Evolutionary conservation across 2,113 vertebrate genomes (phyloP).

Genomic region (Antechinus stuartii): DNA sequence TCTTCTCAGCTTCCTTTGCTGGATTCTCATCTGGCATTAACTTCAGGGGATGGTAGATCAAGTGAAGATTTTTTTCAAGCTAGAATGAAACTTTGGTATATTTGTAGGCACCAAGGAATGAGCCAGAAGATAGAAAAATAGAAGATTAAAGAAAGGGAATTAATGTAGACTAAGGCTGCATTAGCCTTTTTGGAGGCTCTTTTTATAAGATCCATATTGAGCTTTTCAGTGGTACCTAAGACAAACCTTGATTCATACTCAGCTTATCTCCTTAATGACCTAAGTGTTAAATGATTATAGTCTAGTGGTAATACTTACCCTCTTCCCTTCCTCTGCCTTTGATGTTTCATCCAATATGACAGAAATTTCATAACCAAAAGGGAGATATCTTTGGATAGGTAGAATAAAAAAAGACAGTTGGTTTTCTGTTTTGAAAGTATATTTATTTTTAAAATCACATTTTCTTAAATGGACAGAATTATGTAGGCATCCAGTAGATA

Average conservation of each 20-base stretch:
- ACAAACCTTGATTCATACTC: not conserved
- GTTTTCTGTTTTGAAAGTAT: not conserved
- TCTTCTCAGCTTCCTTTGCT: too few relatives aligned
- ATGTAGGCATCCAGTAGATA: not conserved
- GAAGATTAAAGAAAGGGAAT: not conserved
- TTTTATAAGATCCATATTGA: not conserved
- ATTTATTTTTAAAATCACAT: not conserved
- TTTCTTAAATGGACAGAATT: not conserved
- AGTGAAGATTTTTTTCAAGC: not conserved
- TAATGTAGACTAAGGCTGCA: not conserved
- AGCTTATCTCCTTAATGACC: not conserved
- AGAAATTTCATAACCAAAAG: not conserved
- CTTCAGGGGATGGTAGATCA: not conserved
- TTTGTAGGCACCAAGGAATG: not conserved
- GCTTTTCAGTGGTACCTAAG: not conserved
- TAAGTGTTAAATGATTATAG: not conserved
- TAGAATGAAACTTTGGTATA: not conserved
- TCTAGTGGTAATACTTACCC: not conserved
- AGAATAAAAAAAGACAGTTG: not conserved
- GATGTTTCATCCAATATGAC: not conserved
- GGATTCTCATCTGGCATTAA: too few relatives aligned
- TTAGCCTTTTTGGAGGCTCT: not conserved
- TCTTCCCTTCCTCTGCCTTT: not conserved
- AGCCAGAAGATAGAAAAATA: not conserved
- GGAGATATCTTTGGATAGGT: not conserved